A percentile compares a stretch with the other conserved stretches of the same genome.
phyloP scores from a whole-genome alignment of 2,888 invertebrate genomes.

The Drosophila dives region DNA sequence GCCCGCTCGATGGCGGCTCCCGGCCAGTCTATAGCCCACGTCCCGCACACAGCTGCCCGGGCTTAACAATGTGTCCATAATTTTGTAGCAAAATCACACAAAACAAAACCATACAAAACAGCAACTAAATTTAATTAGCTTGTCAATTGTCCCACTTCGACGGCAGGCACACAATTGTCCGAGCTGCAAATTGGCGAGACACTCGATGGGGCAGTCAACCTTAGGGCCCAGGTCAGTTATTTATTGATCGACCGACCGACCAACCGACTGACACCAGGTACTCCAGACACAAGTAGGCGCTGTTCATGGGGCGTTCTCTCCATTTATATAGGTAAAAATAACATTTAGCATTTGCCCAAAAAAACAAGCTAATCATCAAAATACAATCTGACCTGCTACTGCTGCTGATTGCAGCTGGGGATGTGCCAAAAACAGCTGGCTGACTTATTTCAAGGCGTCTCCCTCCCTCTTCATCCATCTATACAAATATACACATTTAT shows the following conservation, averaged over 20 bases:
- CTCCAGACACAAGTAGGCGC: background rate
- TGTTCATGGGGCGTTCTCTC: slow-evolving; percentile 20
- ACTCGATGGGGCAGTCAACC: slow-evolving; percentile 11
- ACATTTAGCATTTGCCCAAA: slow-evolving; percentile 6
- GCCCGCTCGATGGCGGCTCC: slow-evolving; percentile 1
- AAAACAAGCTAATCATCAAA: slow-evolving; percentile 10
- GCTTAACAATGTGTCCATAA: slow-evolving; percentile 71
- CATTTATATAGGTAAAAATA: slow-evolving; percentile 13
- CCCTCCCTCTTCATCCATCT: background rate
- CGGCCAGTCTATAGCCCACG: slow-evolving; percentile 3
- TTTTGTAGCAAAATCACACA: slow-evolving; percentile 53
- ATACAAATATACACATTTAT: background rate
- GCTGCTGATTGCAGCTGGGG: slow-evolving; percentile 11
- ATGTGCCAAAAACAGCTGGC: slow-evolving; percentile 11
- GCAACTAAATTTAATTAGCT: slow-evolving; percentile 72
- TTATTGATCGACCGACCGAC: slow-evolving; percentile 38
- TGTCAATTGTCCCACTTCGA: slow-evolving; percentile 66
- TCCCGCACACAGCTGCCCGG: slow-evolving; percentile 60
- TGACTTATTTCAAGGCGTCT: background rate
- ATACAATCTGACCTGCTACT: slow-evolving; percentile 26
- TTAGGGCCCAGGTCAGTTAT: slow-evolving; percentile 29
- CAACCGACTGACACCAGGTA: slow-evolving; percentile 41
- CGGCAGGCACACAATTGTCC: slow-evolving; percentile 1
- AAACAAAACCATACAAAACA: slow-evolving; percentile 31
- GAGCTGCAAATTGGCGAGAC: background rate